Percentiles rank a stretch among this genome's conserved stretches.
These are phyloP conservation scores for Dipodomys merriami DNA, from an alignment of 2,113 vertebrate genomes.

Conservation along the genomic window DNA sequence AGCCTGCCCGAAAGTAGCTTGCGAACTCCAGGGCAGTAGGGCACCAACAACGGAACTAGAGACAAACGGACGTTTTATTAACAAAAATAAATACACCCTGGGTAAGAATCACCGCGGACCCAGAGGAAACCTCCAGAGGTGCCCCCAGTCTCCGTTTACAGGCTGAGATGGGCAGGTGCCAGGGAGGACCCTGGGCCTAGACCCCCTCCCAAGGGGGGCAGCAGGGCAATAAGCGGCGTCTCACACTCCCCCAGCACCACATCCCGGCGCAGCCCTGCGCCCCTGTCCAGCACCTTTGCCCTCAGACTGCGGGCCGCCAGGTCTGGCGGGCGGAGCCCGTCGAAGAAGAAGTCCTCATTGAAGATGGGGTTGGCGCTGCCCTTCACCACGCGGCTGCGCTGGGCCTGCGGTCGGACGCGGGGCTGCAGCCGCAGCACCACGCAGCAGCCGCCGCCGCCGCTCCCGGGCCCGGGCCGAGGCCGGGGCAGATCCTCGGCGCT, in stretches of 20 bases:
- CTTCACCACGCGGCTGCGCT: slow-evolving; percentile 80
- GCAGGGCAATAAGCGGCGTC: slow-evolving; percentile 63
- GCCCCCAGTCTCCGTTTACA: neutral
- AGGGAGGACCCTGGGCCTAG: neutral
- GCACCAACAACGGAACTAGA: neutral
- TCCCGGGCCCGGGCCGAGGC: slow-evolving; percentile 30
- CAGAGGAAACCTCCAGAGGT: neutral
- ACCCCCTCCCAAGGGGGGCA: slow-evolving; percentile 60
- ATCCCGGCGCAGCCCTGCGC: slow-evolving; percentile 76
- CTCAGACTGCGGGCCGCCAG: slow-evolving; percentile 66
- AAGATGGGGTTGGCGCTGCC: slow-evolving; percentile 83
- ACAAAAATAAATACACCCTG: slow-evolving; percentile 62
- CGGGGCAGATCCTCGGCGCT: slow-evolving; percentile 81
- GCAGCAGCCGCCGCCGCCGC: slow-evolving; percentile 80
- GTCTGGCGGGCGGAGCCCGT: slow-evolving; percentile 71
- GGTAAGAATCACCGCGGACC: neutral
- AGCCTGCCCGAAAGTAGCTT: neutral
- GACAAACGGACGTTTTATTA: slow-evolving; percentile 66
- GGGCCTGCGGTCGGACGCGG: slow-evolving; percentile 62
- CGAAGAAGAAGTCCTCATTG: slow-evolving; percentile 86
- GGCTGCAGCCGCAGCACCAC: slow-evolving; percentile 73
- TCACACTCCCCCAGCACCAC: slow-evolving; percentile 77
- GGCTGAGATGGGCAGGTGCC: slow-evolving; percentile 48
- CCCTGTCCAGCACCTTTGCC: slow-evolving; percentile 80
- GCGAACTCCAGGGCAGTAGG: neutral